A percentile compares a stretch with the other conserved stretches of the same genome.
Conservation (phyloP, 1,140 invertebrate genomes). For the Heliconius eleuchia region DNA sequence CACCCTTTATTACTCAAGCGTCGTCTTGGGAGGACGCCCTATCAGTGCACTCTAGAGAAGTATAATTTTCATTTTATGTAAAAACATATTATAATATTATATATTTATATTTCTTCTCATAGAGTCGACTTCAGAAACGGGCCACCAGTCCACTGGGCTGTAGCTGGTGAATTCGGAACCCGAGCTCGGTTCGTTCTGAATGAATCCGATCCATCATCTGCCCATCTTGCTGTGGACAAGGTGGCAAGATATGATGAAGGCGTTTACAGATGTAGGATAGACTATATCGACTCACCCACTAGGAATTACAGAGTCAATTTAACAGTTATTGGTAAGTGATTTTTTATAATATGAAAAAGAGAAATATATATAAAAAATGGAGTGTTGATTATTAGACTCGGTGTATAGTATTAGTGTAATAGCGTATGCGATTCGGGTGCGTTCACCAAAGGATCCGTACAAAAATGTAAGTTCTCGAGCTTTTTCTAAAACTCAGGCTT, state of each 20-base stretch:
- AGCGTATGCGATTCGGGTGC: too few relatives aligned
- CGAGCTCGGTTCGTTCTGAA: constrained; percentile 88
- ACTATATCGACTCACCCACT: constrained; percentile 92
- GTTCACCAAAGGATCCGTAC: too few relatives aligned
- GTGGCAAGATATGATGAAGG: constrained; percentile 89
- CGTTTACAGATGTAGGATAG: constrained; percentile 90
- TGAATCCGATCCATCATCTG: constrained; percentile 84
- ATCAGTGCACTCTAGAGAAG: too few relatives aligned
- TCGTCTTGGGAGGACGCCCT: too few relatives aligned
- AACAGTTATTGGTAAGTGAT: constrained; percentile 85
- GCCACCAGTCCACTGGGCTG: constrained; percentile 87
- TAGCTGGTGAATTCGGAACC: constrained; percentile 87
- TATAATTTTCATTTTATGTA: too few relatives aligned
- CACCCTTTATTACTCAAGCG: too few relatives aligned
- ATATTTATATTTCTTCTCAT: constrained; percentile 46
- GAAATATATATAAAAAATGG: too few relatives aligned
- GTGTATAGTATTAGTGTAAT: too few relatives aligned
- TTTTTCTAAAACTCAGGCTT: too few relatives aligned
- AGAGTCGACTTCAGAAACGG: constrained; percentile 89
- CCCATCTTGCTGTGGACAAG: constrained; percentile 87
- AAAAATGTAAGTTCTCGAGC: too few relatives aligned
- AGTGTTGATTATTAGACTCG: too few relatives aligned
- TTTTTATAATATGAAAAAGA: too few relatives aligned
- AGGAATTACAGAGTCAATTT: constrained; percentile 92
- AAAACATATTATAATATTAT: neutral